phyloP scores from a whole-genome alignment of 2,888 invertebrate genomes.

The Thereva unica region DNA sequence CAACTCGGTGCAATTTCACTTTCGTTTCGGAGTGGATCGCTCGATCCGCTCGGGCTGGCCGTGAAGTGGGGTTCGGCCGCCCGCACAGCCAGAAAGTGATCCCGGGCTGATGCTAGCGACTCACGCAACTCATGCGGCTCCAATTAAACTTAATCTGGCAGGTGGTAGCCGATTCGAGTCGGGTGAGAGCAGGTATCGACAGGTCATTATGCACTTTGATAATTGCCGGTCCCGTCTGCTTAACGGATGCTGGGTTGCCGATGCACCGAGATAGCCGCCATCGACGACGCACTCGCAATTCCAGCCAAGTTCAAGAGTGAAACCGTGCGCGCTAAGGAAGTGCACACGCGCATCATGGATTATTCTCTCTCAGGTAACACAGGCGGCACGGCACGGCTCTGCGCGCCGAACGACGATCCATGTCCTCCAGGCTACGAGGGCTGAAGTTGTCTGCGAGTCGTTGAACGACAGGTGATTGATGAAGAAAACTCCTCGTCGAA shows the following conservation, averaged over 20 bases:
- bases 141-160: conserved; percentile 19
- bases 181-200: conserved; percentile 11
- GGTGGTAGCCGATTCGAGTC: conserved; percentile 3
- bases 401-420: conserved; percentile 2
- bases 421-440: background rate
- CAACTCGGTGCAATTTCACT: too few species aligned
- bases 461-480: too few species aligned
- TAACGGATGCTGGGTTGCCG: background rate
- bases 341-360: too few species aligned
- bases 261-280: background rate
- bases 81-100: background rate
- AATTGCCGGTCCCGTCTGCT: conserved; percentile 8
- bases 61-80: too few species aligned
- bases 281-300: background rate
- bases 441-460: too few species aligned
- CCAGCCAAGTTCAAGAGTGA: conserved; percentile 26
- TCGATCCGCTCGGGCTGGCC: too few species aligned
- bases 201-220: conserved; percentile 23
- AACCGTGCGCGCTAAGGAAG: conserved; percentile 5
- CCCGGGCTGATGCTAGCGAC: background rate
- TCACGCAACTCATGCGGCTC: background rate
- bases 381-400: background rate
- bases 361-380: background rate
- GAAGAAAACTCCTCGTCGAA: conserved; percentile 3
- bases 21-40: too few species aligned